A percentile compares a stretch with the other conserved stretches of the same genome.
phyloP scores from a whole-genome alignment of 2,888 invertebrate genomes.

The Dimorphilus gyrociliatus region DNA sequence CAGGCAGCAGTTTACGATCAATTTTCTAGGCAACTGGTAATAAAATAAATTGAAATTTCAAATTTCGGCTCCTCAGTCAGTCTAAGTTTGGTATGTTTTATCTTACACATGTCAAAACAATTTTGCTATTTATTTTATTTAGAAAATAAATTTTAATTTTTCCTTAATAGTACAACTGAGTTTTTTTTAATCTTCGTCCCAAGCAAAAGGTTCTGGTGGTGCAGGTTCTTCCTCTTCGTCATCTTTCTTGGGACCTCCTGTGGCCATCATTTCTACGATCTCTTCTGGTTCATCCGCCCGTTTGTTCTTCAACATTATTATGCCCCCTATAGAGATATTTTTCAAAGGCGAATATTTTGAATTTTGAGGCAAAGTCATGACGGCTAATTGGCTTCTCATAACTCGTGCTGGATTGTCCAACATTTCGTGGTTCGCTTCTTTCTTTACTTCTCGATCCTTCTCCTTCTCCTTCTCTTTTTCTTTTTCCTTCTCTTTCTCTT shows the following conservation, averaged over 20 bases:
- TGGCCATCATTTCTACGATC: constrained; percentile 73
- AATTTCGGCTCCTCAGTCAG: too few relatives aligned
- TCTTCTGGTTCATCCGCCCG: constrained; percentile 62
- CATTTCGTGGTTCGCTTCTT: constrained; percentile 74
- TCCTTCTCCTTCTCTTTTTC: constrained; percentile 42
- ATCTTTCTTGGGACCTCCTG: constrained; percentile 40
- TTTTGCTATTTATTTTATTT: too few relatives aligned
- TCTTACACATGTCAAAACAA: too few relatives aligned
- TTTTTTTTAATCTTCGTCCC: constrained; percentile 58
- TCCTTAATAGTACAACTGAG: too few relatives aligned
- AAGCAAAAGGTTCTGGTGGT: constrained; percentile 93
- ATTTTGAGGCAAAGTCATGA: constrained; percentile 60
- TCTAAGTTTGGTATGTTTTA: too few relatives aligned
- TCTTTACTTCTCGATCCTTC: constrained; percentile 40
- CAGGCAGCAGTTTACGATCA: too few relatives aligned
- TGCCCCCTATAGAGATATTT: constrained; percentile 79
- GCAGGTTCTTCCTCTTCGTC: constrained; percentile 85
- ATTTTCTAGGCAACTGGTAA: too few relatives aligned
- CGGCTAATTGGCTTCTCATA: constrained; percentile 64
- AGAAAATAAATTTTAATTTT: too few relatives aligned
- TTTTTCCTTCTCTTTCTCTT: constrained; percentile 31
- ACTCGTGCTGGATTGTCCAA: constrained; percentile 84
- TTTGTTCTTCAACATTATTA: constrained; percentile 76
- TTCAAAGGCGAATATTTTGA: constrained; percentile 71
- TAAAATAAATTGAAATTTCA: too few relatives aligned